These are phyloP conservation scores for Ferrisia virgata DNA, from an alignment of 2,888 invertebrate species.

Conservation along the genomic window DNA sequence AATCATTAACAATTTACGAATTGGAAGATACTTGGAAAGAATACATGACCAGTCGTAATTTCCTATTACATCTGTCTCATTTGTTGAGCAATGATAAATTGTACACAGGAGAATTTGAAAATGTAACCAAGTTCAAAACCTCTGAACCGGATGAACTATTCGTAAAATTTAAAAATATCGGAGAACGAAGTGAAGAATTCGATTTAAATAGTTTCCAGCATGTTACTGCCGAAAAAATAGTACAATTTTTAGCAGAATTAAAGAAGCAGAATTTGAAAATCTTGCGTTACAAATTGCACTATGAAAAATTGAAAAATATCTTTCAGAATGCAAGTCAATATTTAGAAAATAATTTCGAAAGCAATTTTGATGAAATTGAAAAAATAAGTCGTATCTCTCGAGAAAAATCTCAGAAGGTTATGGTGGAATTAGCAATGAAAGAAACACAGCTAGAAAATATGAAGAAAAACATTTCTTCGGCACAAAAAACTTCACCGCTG, in stretches of 20 bases:
- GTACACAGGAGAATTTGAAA: background rate
- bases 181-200: background rate
- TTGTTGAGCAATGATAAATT: background rate
- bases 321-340: background rate
- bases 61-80: background rate
- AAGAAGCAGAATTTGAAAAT: conserved; percentile 31
- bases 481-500: background rate
- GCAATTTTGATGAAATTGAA: background rate
- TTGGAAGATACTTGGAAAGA: conserved; percentile 26
- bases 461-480: background rate
- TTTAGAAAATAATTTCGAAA: background rate
- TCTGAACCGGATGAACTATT: conserved; percentile 9
- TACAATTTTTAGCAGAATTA: background rate
- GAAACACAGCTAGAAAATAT: background rate
- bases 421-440: background rate
- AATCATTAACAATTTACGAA: conserved; percentile 26
- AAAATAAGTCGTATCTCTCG: background rate
- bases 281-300: background rate
- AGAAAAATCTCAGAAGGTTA: background rate
- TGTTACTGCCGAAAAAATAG: background rate
- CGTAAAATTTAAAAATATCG: background rate
- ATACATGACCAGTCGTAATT: conserved; percentile 15
- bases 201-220: background rate
- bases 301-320: background rate
- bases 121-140: background rate